phyloP scores from a whole-genome alignment of 2,888 invertebrate genomes.

The Macrosoma leucophasiata region DNA sequence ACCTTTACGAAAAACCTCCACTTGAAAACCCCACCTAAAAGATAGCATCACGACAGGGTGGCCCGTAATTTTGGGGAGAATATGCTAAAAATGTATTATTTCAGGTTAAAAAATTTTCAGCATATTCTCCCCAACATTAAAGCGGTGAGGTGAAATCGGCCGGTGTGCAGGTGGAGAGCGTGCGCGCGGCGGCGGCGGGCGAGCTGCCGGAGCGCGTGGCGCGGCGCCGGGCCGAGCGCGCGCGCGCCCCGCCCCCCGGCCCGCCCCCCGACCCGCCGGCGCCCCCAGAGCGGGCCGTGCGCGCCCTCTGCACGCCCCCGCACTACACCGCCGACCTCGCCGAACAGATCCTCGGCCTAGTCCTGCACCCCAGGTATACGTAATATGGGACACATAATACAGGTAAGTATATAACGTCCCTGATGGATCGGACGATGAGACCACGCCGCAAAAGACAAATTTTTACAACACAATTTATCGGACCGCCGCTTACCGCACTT shows the following conservation, averaged over 20 bases:
- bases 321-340: constrained; percentile 22
- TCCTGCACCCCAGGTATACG: constrained; percentile 32
- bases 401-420: background rate
- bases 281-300: constrained; percentile 34
- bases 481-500: background rate
- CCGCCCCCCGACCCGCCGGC: constrained; percentile 11
- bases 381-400: background rate
- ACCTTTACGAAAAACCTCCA: too few species aligned
- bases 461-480: too few species aligned
- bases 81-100: too few species aligned
- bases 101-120: too few species aligned
- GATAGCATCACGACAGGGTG: too few species aligned
- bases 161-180: too few species aligned
- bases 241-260: constrained; percentile 19
- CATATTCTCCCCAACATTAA: too few species aligned
- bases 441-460: too few species aligned
- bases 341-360: constrained; percentile 36
- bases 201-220: constrained; percentile 26
- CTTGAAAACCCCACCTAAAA: too few species aligned
- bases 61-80: too few species aligned
- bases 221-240: constrained; percentile 24
- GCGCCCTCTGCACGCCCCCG: constrained; percentile 39
- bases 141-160: too few species aligned
- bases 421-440: too few species aligned
- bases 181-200: constrained; percentile 25